Evolutionary conservation across 2,797 vertebrate species (phyloP), one percentile per base, ranked within the genome.

Genomic region (Sebastes steindachneri): DNA sequence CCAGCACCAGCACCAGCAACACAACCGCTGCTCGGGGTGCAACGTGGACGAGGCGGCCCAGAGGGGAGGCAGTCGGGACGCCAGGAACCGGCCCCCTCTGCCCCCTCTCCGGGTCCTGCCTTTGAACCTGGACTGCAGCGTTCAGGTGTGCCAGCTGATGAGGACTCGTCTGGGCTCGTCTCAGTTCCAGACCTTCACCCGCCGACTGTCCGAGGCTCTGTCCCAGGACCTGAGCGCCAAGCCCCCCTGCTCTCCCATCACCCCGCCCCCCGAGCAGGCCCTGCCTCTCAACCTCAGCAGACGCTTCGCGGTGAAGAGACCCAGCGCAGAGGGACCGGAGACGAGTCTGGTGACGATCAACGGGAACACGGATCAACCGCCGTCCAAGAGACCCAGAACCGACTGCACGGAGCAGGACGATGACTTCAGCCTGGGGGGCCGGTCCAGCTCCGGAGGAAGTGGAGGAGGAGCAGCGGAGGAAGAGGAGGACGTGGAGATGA

Each of bases 261-360:
- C 94, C 0, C 91, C 93, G 1, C 91, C 92, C 7, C 93, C 91
- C 0, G 95, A 96, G 60, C 96, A 96, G 86, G 89, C 94, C 1
- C 84, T 95, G 48, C 96, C 96, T 1, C 95, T 96, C 41, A 96
- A 96, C 91, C 93, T 96, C 70, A 96, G 96, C 92, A 96, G 94
- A 64, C 94, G 95, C 12, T 86, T 95, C 33, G 41, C 85, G 0
- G 53, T 60, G 0, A 96, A 96, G 85, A 90, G 93, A 68, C 60
- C 92, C 5, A 21, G 68, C 28, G 0, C 63, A 0, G 91, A 92
- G 1, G 86, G 76, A 2, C 28, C 73, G 0, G 92, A 90, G 14
- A 10, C 28, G 0, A 77, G 66, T 21, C 14, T 17, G 2, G 45
- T 45, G 0, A 0, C 51, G 0, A 6, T 79, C 35, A 92, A 82